These are phyloP conservation scores for Gymnobelideus leadbeateri DNA, from an alignment of 2,113 vertebrate species.

Conservation along the genomic window DNA sequence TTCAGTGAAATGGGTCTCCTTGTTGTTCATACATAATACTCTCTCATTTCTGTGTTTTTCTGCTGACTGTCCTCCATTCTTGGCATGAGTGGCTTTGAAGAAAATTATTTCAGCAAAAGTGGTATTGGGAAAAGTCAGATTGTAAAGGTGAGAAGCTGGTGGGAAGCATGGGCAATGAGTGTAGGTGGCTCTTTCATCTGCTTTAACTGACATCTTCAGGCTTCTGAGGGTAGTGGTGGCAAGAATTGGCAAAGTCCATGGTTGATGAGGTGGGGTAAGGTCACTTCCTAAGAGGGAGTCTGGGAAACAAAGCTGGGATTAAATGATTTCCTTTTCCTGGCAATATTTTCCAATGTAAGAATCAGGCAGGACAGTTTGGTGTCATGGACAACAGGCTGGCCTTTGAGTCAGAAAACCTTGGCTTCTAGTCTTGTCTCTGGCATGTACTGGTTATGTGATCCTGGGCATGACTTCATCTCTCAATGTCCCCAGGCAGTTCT, in stretches of 20 bases:
- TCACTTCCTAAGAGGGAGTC: not conserved
- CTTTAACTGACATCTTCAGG: not conserved
- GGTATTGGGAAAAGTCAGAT: not conserved
- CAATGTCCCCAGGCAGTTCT: not conserved
- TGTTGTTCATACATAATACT: not conserved
- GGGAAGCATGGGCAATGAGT: not conserved
- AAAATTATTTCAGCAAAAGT: not conserved
- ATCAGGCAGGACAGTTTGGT: not conserved
- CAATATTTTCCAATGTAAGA: not conserved
- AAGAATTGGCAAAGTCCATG: not conserved
- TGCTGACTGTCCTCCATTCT: not conserved
- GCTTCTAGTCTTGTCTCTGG: not conserved
- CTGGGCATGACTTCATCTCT: not conserved
- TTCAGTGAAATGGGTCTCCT: not conserved
- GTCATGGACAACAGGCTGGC: not conserved
- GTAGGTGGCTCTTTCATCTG: not conserved
- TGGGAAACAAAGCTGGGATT: not conserved
- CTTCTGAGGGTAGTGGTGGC: not conserved
- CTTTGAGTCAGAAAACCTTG: not conserved
- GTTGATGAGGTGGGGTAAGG: not conserved
- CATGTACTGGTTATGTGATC: not conserved
- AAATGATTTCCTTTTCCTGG: not conserved
- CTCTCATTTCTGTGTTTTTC: not conserved
- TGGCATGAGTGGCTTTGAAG: not conserved
- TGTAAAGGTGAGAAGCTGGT: not conserved